A percentile compares a stretch with the other conserved stretches of the same genome.
Evolutionary conservation across 1,140 invertebrate species (phyloP).

Genomic region (Matsumurasca onukii): DNA sequence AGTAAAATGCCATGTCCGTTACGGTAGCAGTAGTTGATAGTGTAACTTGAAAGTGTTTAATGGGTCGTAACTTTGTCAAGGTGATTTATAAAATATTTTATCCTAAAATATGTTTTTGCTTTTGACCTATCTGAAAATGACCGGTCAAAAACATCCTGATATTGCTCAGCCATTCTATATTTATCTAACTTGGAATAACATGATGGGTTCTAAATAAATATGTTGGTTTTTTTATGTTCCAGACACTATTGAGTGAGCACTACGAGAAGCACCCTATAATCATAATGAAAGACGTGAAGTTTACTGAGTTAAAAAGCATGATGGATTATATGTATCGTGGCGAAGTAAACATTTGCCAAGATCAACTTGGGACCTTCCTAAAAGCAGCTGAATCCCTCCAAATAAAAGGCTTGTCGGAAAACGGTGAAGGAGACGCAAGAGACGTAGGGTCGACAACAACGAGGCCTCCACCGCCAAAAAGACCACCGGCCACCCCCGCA

Average conservation of each 20-base stretch:
- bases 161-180: too few species aligned
- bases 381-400: conserved; percentile 89
- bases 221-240: conserved; percentile 52
- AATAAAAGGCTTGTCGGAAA: conserved; percentile 89
- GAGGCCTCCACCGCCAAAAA: conserved; percentile 30
- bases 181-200: too few species aligned
- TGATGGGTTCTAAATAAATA: too few species aligned
- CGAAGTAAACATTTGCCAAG: conserved; percentile 92
- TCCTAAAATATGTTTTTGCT: too few species aligned
- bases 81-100: too few species aligned
- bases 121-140: too few species aligned
- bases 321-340: conserved; percentile 95
- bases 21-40: too few species aligned
- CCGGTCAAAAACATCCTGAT: too few species aligned
- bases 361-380: conserved; percentile 84
- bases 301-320: conserved; percentile 86
- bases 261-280: conserved; percentile 90
- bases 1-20: too few species aligned
- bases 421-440: conserved; percentile 45
- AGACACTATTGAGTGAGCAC: conserved; percentile 80
- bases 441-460: conserved; percentile 35
- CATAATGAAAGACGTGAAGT: conserved; percentile 89
- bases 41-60: too few species aligned
- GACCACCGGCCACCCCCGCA: conserved; percentile 10
- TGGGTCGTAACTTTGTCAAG: too few species aligned